phyloP scores from a whole-genome alignment of 2,113 vertebrate species.

The Martes martes region DNA sequence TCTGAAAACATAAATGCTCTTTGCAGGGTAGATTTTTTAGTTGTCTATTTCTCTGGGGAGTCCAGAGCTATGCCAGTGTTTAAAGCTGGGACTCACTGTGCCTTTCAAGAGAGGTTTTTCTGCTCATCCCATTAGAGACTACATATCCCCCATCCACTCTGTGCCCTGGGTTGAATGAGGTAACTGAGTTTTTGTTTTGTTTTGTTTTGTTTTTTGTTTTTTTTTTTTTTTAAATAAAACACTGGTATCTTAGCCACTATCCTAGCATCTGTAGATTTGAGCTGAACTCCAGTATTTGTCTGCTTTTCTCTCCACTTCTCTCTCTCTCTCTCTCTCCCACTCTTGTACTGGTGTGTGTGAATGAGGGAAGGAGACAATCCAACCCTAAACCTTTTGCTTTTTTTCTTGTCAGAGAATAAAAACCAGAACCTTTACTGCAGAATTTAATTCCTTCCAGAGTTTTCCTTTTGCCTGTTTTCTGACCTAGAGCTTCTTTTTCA shows the following conservation, averaged over 20 bases:
- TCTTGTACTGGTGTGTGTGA: not conserved
- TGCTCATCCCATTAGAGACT: not conserved
- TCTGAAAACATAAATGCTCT: slow-evolving; percentile 60
- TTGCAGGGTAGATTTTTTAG: slow-evolving; percentile 26
- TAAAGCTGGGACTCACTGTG: slow-evolving; percentile 46
- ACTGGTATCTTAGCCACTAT: not conserved
- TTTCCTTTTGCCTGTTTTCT: slow-evolving; percentile 35
- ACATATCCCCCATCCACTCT: not conserved
- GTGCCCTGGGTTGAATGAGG: not conserved
- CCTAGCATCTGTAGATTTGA: not conserved
- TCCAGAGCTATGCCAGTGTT: slow-evolving; percentile 5
- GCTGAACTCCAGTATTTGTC: not conserved
- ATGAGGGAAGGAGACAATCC: not conserved
- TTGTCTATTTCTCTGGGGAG: slow-evolving; percentile 44
- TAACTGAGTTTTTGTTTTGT: not conserved
- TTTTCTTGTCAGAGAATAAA: not conserved
- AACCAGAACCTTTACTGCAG: not conserved
- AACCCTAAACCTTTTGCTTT: not conserved
- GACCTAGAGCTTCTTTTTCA: not conserved
- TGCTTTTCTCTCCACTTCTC: not conserved
- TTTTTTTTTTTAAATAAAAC: not conserved
- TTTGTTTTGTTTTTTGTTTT: not conserved
- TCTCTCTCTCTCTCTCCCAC: not conserved
- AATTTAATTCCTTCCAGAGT: slow-evolving; percentile 28
- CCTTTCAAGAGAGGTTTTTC: slow-evolving; percentile 29